Percentiles rank a stretch among this genome's conserved stretches.
Evolutionary conservation across 2,797 vertebrate species (phyloP).

Genomic region (Crypturellus tataupa): DNA sequence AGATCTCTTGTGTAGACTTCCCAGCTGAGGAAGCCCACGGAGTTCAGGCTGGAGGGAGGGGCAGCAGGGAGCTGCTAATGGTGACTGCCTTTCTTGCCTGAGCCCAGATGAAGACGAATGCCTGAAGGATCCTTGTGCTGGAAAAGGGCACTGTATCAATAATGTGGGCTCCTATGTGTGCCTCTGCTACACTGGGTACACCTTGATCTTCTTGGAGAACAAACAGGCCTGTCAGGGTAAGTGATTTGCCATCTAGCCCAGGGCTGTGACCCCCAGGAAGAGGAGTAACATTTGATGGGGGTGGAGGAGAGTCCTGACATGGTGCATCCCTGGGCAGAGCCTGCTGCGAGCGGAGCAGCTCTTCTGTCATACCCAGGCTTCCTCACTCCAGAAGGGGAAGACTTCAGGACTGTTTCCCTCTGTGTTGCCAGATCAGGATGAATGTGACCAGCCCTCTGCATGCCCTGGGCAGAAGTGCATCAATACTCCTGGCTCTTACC

Average conservation of each 20-base stretch:
- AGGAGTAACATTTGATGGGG: not conserved
- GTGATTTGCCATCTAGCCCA: not conserved
- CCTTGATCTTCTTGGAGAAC: slow-evolving; percentile 82
- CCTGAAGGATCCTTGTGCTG: slow-evolving; percentile 86
- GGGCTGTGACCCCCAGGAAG: not conserved
- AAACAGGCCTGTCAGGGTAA: slow-evolving; percentile 92
- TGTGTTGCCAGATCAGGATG: slow-evolving; percentile 86
- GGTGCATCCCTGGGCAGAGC: not conserved
- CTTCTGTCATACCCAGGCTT: not conserved
- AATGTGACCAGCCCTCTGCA: slow-evolving; percentile 87
- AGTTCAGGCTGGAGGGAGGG: not conserved
- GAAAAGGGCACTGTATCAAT: slow-evolving; percentile 90
- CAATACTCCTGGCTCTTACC: slow-evolving; percentile 92
- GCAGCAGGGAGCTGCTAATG: not conserved
- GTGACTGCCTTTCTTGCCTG: not conserved
- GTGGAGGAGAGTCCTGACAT: not conserved
- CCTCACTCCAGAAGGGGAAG: not conserved
- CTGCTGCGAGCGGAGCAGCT: not conserved
- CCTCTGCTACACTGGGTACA: slow-evolving; percentile 90
- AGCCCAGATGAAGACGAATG: slow-evolving; percentile 91
- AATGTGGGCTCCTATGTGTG: slow-evolving; percentile 90
- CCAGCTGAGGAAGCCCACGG: rapidly evolving
- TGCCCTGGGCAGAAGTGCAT: slow-evolving; percentile 86
- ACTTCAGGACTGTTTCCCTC: not conserved
- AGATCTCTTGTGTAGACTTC: not conserved